Evolutionary conservation across 2,888 invertebrate genomes (phyloP).

Genomic region (Dorcus hopei): DNA sequence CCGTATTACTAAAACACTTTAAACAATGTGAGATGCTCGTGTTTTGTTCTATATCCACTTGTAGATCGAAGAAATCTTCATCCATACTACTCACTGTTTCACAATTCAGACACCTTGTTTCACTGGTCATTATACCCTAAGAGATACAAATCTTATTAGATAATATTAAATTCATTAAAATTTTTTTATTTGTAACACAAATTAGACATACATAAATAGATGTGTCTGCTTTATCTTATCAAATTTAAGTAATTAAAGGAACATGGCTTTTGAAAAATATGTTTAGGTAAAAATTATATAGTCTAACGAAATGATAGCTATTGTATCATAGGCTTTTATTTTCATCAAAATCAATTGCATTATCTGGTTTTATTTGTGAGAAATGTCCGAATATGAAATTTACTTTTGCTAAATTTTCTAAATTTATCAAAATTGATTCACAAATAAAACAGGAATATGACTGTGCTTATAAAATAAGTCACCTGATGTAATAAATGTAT

Average conservation of each 20-base stretch:
- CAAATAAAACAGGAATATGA: background rate
- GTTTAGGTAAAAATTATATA: too few species aligned
- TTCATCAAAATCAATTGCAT: too few species aligned
- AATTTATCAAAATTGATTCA: too few species aligned
- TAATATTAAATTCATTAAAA: background rate
- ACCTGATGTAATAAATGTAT: background rate
- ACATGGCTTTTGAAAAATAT: too few species aligned
- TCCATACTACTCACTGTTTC: conserved; percentile 99
- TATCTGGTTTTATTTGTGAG: too few species aligned
- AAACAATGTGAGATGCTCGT: conserved; percentile 98
- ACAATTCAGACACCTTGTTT: conserved; percentile 98
- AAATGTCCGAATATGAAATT: too few species aligned
- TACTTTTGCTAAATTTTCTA: too few species aligned
- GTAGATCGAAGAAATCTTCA: conserved; percentile 98
- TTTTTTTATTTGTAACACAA: background rate
- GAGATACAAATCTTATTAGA: conserved; percentile 2
- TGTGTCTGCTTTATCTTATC: too few species aligned
- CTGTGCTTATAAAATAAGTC: background rate
- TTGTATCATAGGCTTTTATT: too few species aligned
- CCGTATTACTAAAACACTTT: conserved; percentile 96
- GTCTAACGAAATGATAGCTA: too few species aligned
- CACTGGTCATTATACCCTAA: conserved; percentile 93
- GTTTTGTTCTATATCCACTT: conserved; percentile 99
- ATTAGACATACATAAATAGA: too few species aligned
- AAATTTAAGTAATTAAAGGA: too few species aligned